These are phyloP conservation scores for Heteromyza rotundicornis DNA, from an alignment of 2,888 invertebrate genomes.

Conservation along the genomic window DNA sequence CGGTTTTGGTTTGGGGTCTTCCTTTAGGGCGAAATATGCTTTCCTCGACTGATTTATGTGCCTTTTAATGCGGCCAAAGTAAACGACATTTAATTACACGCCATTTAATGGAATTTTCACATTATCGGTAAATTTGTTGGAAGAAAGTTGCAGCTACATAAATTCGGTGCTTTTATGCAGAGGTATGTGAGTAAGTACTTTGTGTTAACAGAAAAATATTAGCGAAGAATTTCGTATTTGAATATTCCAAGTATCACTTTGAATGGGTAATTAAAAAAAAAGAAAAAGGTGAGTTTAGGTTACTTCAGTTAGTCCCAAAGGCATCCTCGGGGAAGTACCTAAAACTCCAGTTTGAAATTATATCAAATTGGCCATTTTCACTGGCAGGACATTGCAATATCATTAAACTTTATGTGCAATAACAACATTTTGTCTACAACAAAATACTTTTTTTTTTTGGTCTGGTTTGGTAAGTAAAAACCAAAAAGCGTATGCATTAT, in stretches of 20 bases:
- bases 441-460: neutral
- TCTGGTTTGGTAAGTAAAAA: neutral
- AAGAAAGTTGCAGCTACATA: slow-evolving; percentile 10
- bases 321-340: too few species aligned
- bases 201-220: neutral
- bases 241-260: too few species aligned
- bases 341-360: too few species aligned
- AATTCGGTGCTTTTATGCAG: neutral
- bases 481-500: slow-evolving; percentile 5
- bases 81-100: slow-evolving; percentile 62
- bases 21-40: slow-evolving; percentile 35
- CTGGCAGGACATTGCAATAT: slow-evolving; percentile 1
- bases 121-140: slow-evolving; percentile 51
- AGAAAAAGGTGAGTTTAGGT: too few species aligned
- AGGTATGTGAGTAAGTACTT: too few species aligned
- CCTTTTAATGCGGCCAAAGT: slow-evolving; percentile 61
- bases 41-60: slow-evolving; percentile 57
- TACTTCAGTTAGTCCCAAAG: too few species aligned
- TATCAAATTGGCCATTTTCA: too few species aligned
- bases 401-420: slow-evolving; percentile 8
- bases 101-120: slow-evolving; percentile 61
- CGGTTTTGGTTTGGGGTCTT: neutral
- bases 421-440: slow-evolving; percentile 3
- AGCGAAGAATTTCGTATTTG: neutral
- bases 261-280: too few species aligned